Evolutionary conservation across 2,888 invertebrate species (phyloP), one percentile per base, ranked within the genome.

Genomic region (Tiphia femorata): DNA sequence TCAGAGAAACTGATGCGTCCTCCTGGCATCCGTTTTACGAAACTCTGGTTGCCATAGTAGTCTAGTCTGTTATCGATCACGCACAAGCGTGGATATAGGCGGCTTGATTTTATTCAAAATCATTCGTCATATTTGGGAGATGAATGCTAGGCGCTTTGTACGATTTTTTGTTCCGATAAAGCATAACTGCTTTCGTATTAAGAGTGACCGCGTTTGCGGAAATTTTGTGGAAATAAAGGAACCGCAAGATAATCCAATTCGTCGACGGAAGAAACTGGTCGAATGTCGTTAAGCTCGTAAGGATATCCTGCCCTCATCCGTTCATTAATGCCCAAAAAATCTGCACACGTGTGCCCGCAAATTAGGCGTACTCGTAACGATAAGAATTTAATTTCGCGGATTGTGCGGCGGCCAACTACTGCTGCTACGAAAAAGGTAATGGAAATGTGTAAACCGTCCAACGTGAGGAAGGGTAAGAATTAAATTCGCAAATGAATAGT

Each of bases 21-120:
- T 3, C 14, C 16, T 7, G 19, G 3, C n/a, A 16, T 23, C n/a
- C 10, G n/a, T n/a, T 46, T 25, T 41, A 25, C n/a, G 19, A 16
- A 38, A 25, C 6, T 27, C 37, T 12, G 37, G 70, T 70, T 61
- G 44, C 69, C 58, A 67, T 65, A 57, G 67, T 41, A 38, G 23
- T 44, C 16, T 21, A 37, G 16, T 44, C 40, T 16, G 29, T 20
- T 62, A 70, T 70, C 50, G 70, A 70, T 64, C 59, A 55, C 40
- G 25, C 53, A n/a, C 14, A 51, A n/a, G n/a, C n/a, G n/a, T n/a
- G n/a, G n/a, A n/a, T n/a, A n/a, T n/a, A n/a, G n/a, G n/a, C n/a
- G n/a, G n/a, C n/a, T n/a, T n/a, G n/a, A n/a, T n/a, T n/a, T n/a
- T n/a, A n/a, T n/a, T n/a, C n/a, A n/a, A n/a, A n/a, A n/a, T n/a